Base-by-base conservation (phyloP, 2,113 vertebrate species). In the Leptosomus discolor region DNA sequence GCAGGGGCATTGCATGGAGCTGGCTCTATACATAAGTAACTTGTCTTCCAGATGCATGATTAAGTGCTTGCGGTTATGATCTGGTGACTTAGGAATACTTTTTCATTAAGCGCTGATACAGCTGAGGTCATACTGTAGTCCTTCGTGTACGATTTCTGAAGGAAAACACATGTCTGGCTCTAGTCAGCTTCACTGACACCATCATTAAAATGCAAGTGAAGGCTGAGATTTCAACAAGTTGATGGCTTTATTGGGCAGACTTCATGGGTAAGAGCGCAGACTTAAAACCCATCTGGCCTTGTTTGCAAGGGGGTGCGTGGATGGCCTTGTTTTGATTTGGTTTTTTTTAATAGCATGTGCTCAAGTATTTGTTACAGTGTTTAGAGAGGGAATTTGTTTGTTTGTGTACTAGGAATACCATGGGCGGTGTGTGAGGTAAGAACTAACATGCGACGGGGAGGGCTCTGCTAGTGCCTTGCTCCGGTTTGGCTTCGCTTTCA, bases 141-240 rank as follows among this genome's bases (percentile, higher is more conserved):
- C 54, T 84, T 36, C 5, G 43, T 12, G 64, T 36, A 14, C 23
- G 48, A 4, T 34, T 84, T 48, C 71, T 70, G 69, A 86, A 84
- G 45, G 51, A 81, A 84, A 94, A 77, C 71, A 83, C 8, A 10
- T 46, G 21, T n/a, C 92, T 95, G 71, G 60, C 46, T 90, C 54
- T 30, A 51, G 71, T 32, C 58, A 90, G 63, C 85, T 36, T 88
- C 64, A 54, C 75, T 85, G 12, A 20, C 65, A 27, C 26, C 37
- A 43, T 39, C 50, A 41, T 29, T 73, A 65, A 90, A 94, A 82
- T 54, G 43, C 27, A 73, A 57, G 24, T 9, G 68, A 94, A 54
- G 69, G 54, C 71, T 83, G 71, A 69, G 46, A 37, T 39, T 60
- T 39, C 51, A 67, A 17, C 56, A 84, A 34, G 32, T 4, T 5